Evolutionary conservation across 2,888 invertebrate genomes (phyloP).

Genomic region (Drosophila bunnanda): DNA sequence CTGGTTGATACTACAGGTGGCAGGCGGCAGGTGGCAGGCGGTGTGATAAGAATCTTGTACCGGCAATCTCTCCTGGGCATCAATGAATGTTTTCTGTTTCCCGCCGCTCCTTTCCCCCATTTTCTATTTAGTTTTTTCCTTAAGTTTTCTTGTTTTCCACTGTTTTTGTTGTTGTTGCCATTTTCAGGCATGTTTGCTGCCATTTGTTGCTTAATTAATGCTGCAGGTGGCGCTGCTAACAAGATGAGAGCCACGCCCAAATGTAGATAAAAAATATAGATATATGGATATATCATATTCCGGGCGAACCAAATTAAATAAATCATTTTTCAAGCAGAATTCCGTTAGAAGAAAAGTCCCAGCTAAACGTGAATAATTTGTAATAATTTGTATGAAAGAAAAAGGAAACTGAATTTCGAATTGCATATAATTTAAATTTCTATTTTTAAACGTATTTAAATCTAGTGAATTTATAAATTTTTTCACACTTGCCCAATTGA

Average conservation of each 20-base stretch:
- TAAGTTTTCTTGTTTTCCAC: not conserved
- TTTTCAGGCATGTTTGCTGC: slow-evolving; percentile 36
- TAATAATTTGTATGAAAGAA: not conserved
- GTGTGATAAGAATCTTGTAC: slow-evolving; percentile 46
- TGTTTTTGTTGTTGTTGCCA: slow-evolving; percentile 8
- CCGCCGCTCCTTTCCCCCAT: slow-evolving; percentile 6
- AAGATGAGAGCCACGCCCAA: slow-evolving; percentile 49
- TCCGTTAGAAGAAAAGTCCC: slow-evolving; percentile 1
- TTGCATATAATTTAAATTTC: not conserved
- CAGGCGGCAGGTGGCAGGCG: slow-evolving; percentile 23
- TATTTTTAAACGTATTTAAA: not conserved
- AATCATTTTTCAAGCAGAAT: slow-evolving; percentile 22
- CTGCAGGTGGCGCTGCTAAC: slow-evolving; percentile 71
- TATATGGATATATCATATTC: slow-evolving; percentile 19
- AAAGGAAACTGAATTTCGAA: not conserved
- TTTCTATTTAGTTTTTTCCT: slow-evolving; percentile 5
- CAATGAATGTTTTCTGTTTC: slow-evolving; percentile 28
- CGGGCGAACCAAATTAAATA: slow-evolving; percentile 21
- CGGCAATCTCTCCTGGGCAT: slow-evolving; percentile 39
- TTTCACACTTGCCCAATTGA: no score
- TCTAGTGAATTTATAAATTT: not conserved
- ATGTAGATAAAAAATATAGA: slow-evolving; percentile 28
- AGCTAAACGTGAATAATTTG: not conserved
- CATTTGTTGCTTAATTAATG: slow-evolving; percentile 71
- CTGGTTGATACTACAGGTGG: slow-evolving; percentile 19